phyloP scores from a whole-genome alignment of 2,113 vertebrate species.

The Ibidorhyncha struthersii region DNA sequence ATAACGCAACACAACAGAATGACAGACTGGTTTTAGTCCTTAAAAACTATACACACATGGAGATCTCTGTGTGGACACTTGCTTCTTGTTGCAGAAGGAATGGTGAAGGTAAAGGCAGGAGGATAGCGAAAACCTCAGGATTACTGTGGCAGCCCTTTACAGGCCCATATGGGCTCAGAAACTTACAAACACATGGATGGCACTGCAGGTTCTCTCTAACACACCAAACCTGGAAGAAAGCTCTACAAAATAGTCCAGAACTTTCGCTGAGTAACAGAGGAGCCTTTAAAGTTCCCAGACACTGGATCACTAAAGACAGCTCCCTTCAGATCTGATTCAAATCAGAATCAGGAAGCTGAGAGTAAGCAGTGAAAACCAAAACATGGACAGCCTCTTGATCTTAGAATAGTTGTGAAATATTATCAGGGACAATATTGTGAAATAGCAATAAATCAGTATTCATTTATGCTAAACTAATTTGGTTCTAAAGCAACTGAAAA shows the following conservation, averaged over 20 bases:
- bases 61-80: not conserved
- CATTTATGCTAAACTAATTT: not conserved
- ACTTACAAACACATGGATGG: not conserved
- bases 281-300: not conserved
- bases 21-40: not conserved
- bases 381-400: not conserved
- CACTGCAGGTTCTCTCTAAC: not conserved
- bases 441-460: not conserved
- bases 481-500: not conserved
- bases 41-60: fast-evolving
- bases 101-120: not conserved
- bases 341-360: not conserved
- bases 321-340: not conserved
- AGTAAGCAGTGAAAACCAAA: not conserved
- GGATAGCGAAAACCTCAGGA: not conserved
- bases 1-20: not conserved
- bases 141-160: not conserved
- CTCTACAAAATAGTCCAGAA: not conserved
- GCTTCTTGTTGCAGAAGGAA: not conserved
- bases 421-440: not conserved
- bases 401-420: not conserved
- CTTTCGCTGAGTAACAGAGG: not conserved
- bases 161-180: not conserved
- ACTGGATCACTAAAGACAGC: not conserved
- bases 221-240: not conserved